Evolutionary conservation across 64 coral and sea anemone species (phyloP).

Genomic region (Montipora capricornis): DNA sequence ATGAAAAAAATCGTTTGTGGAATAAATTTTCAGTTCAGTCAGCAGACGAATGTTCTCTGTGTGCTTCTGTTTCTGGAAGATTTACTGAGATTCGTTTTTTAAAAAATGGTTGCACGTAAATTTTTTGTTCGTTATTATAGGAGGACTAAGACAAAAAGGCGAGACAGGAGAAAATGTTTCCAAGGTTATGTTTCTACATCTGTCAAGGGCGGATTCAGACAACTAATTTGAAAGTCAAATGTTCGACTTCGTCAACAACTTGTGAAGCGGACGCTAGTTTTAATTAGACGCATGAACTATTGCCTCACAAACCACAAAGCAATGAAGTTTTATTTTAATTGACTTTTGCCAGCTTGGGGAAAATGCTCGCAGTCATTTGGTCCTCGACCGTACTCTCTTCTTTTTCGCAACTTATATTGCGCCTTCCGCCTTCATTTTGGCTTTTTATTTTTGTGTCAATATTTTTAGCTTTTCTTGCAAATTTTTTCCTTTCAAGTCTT

Average conservation of each 20-base stretch:
- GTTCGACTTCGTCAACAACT: neutral
- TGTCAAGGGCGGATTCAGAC: neutral
- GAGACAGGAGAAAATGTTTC: neutral
- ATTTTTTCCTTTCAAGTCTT: conserved; percentile 12
- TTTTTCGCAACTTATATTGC: neutral
- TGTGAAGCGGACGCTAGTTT: neutral
- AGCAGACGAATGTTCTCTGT: too few relatives aligned
- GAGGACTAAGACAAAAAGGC: too few relatives aligned
- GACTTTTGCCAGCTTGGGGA: neutral
- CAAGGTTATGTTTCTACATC: neutral
- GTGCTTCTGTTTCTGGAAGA: too few relatives aligned
- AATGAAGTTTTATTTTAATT: neutral
- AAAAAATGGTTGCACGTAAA: neutral
- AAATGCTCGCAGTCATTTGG: neutral
- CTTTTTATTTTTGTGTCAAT: neutral
- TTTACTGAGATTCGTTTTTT: too few relatives aligned
- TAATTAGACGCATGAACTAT: neutral
- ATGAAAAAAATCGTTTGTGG: too few relatives aligned
- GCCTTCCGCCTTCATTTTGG: neutral
- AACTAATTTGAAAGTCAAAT: conserved; percentile 43
- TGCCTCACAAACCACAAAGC: neutral
- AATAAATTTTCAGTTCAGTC: too few relatives aligned
- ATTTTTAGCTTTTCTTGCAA: neutral
- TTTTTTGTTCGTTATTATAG: too few relatives aligned
- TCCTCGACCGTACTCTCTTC: neutral